Evolutionary conservation across 2,888 invertebrate species (phyloP), one percentile per base, ranked within the genome.

Genomic region (Parochlus steinenii): DNA sequence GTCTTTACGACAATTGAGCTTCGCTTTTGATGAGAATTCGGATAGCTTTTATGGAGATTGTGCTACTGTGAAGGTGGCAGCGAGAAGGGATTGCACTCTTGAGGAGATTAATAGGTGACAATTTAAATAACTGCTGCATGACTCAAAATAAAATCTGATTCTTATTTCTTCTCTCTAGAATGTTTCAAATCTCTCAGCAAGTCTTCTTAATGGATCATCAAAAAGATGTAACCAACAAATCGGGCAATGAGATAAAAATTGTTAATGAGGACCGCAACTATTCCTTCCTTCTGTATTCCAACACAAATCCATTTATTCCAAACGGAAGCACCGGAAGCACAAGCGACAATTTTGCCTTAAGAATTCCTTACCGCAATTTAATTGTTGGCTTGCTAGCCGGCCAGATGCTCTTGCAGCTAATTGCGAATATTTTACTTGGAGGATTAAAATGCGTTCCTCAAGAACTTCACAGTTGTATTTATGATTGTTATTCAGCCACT

Each of bases 11-110:
- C 87, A 87, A 58, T 63, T 95, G 24, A 86, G 86, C 38, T 74
- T 81, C 48, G 87, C 87, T 23, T 95, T 92, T 54, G 79, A 85
- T 47, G 76, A 81, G 46, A 79, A 86, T 50, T 92, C 92, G 0
- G 83, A 87, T 48, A 90, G 89, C 51, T 93, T 92, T 58, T 90
- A 90, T 54, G 92, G 92, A 0, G 92, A 92, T 55, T 63, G 79
- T 44, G 83, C 82, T 7, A 86, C 86, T 39, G 89, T 92, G 1
- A 90, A 90, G 65, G 90, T 92, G 6, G 92, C 92, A 2, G 89
- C 90, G 0, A 65, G 90, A 30, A 71, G 80, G 39, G 90, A 92
- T 53, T 83, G 83, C 49, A 78, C 82, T 2, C 65, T 78, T 8
- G 75, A 78, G 42, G 89, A 90, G 51, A 77, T 83, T 48, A 76